A percentile compares a stretch with the other conserved stretches of the same genome.
These are phyloP conservation scores for Tineola bisselliella DNA, from an alignment of 2,888 invertebrate species.

Conservation along the genomic window DNA sequence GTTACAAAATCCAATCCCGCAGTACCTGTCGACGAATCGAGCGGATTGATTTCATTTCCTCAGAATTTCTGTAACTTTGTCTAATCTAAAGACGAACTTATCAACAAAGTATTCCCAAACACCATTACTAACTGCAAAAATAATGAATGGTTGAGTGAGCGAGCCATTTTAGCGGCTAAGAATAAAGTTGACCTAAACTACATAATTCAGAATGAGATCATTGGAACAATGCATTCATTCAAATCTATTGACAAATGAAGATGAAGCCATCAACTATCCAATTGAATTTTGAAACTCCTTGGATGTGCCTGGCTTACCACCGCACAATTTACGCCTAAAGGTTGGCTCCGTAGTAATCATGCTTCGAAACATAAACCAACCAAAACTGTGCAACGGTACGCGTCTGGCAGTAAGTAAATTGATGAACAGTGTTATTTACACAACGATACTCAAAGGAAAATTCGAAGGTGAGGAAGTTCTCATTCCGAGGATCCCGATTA, in stretches of 20 bases:
- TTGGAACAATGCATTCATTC: conserved; percentile 12
- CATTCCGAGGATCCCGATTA: no score
- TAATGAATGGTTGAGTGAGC: conserved; percentile 14
- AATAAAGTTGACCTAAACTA: conserved; percentile 11
- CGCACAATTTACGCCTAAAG: conserved; percentile 25
- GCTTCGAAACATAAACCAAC: conserved; percentile 24
- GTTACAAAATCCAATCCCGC: no score
- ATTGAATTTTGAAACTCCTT: conserved; percentile 24
- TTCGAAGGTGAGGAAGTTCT: conserved; percentile 17
- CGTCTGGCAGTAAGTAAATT: conserved; percentile 20
- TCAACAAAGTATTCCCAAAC: conserved; percentile 16
- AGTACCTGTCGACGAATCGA: conserved; percentile 21
- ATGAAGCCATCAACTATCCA: conserved; percentile 19
- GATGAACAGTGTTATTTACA: conserved; percentile 19
- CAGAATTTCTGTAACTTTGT: conserved; percentile 18
- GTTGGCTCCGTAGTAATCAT: conserved; percentile 26
- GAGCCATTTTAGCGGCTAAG: conserved; percentile 15
- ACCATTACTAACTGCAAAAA: conserved; percentile 14
- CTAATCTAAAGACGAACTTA: conserved; percentile 21
- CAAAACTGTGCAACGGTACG: conserved; percentile 19
- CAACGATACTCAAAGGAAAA: conserved; percentile 18
- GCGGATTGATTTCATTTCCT: conserved; percentile 16
- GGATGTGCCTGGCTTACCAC: conserved; percentile 22
- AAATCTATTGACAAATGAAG: conserved; percentile 14
- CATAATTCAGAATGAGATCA: conserved; percentile 13